Evolutionary conservation across 2,888 invertebrate genomes (phyloP), one percentile per base, ranked within the genome.

Genomic region (Camponotus fellah): DNA sequence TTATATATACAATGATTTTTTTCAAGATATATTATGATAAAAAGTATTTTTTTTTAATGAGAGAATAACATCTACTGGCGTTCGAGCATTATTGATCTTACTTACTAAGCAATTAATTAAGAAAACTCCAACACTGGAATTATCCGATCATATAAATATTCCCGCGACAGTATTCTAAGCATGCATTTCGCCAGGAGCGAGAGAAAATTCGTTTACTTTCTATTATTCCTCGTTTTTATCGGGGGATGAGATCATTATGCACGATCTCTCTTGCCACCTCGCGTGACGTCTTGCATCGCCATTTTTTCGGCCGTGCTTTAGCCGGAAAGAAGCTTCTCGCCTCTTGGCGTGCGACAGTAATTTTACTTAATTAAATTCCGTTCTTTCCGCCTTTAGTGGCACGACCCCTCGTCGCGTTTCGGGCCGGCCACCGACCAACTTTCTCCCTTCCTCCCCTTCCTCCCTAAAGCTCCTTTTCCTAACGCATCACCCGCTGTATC

Each of bases 301-400:
- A 92, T 90, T 91, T 92, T 89, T 86, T 88, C 87, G 90, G 85
- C 89, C 85, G 77, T 65, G 80, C 66, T 84, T 65, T 75, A 60
- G 17, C 58, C n/a, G 69, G 86, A 87, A 80, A 58, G 60, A 43
- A 80, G 86, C 86, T 89, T 89, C 88, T 89, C 89, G 87, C 89
- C 89, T 87, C 79, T 84, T 82, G 85, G 87, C 66, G 90, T 92
- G 90, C 93, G 94, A 94, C 94, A 94, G 93, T 94, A 94, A 94
- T 94, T 94, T 93, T 92, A 94, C 94, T 95, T 95, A 95, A 95
- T 95, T 95, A 95, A 95, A 95, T 95, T 95, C 95, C 95, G 94
- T 94, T 95, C 94, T 94, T 93, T 94, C 93, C 92, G 90, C 91
- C 92, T 91, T 91, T 92, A 86, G 88, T 85, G 68, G 74, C 74